Evolutionary conservation across 2,113 vertebrate species (phyloP).

Genomic region (Irena cyanogastra): DNA sequence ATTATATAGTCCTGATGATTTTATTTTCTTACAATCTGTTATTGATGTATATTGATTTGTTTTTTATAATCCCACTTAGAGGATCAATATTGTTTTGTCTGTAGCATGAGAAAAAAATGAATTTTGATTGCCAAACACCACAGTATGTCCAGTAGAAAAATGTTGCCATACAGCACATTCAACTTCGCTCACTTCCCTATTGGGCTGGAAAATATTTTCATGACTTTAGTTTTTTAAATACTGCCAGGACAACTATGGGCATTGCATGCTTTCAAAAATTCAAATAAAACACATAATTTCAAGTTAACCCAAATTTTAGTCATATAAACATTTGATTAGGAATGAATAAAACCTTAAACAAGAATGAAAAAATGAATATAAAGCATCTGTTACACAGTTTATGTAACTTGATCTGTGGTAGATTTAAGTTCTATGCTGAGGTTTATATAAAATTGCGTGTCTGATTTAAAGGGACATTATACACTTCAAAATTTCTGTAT

Average conservation of each 20-base stretch:
- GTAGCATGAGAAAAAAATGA: background rate
- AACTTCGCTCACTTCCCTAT: background rate
- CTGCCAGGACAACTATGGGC: background rate
- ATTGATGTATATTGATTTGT: background rate
- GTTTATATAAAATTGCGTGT: background rate
- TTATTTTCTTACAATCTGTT: background rate
- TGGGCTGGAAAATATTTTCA: constrained; percentile 16
- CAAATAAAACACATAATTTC: constrained; percentile 60
- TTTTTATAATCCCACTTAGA: background rate
- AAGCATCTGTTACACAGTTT: constrained; percentile 50
- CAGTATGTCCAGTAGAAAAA: background rate
- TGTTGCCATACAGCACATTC: background rate
- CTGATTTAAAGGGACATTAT: constrained; percentile 8
- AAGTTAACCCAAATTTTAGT: constrained; percentile 42
- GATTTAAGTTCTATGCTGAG: background rate
- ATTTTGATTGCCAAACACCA: background rate
- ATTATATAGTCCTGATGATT: background rate
- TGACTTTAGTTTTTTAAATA: background rate
- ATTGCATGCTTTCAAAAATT: constrained; percentile 27
- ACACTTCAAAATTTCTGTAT: background rate
- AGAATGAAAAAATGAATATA: constrained; percentile 37
- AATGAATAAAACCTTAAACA: constrained; percentile 51
- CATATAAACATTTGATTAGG: constrained; percentile 62
- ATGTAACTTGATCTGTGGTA: background rate
- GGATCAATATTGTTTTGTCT: background rate